Base-by-base conservation (phyloP, 1,140 invertebrate genomes). In the Cecropterus lyciades region DNA sequence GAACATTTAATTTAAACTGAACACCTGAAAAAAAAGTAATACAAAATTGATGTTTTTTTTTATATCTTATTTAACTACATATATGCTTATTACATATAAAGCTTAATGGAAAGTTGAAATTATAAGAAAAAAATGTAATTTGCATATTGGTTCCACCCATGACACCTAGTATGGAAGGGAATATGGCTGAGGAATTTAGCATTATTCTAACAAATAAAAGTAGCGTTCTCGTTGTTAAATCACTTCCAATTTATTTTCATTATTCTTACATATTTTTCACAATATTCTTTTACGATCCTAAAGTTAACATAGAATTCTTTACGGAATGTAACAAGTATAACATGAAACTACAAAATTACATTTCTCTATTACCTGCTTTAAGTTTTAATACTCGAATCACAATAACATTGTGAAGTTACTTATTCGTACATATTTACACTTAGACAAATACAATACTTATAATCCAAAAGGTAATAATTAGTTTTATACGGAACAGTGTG, bases 301-400 rank as follows among this genome's bases (percentile, higher is more conserved):
- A 70, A 40, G 30, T 53, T 70, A 73, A 57, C 52, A 72, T 63
- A 67, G 43, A 67, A 72, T 59, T 65, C 70, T 53, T 60, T 76
- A 75, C 71, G 83, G 83, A 85, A 85, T 85, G 83, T 85, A 82
- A 80, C 46, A 72, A 80, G 70, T 74, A 74, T 71, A 75, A 67
- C 67, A 69, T 81, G 60, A 72, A 71, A 68, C 69, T 75, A 68
- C 52, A 68, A 67, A 63, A 72, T 73, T 69, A 78, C 53, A 74
- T 68, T 64, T 70, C 48, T 51, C 52, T 65, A 69, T 49, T 51
- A 70, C 56, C 60, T 72, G 67, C 67, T 65, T 62, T 62, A 49
- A 9, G 16, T 37, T 49, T 51, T 33, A 62, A 62, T 62, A 62
- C 57, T 62, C 57, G 17, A 49, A 3, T 10, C 46, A 62, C 57